phyloP scores from a whole-genome alignment of 2,797 vertebrate species.

The Taenioides sp. region DNA sequence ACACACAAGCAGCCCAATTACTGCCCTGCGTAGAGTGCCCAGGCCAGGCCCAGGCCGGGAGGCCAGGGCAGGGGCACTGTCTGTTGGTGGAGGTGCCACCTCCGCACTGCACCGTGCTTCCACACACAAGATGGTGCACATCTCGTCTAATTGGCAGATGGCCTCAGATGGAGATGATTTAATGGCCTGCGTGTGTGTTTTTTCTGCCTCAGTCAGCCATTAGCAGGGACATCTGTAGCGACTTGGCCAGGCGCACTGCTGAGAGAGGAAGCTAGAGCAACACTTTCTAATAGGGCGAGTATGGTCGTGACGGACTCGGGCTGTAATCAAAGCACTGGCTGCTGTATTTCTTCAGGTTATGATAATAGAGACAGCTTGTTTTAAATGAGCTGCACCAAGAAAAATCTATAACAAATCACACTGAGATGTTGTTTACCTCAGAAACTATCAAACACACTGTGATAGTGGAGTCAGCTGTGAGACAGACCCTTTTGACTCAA shows the following conservation, averaged over 20 bases:
- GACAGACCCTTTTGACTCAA: slow-evolving; percentile 44
- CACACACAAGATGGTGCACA: slow-evolving; percentile 76
- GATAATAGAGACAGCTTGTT: slow-evolving; percentile 57
- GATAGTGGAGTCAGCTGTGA: slow-evolving; percentile 20
- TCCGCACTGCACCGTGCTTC: slow-evolving; percentile 65
- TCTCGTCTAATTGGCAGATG: slow-evolving; percentile 79
- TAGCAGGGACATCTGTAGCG: slow-evolving; percentile 81
- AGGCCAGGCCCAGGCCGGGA: slow-evolving; percentile 66
- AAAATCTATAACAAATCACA: slow-evolving; percentile 26
- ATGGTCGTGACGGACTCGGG: slow-evolving; percentile 54
- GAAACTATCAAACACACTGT: slow-evolving; percentile 37
- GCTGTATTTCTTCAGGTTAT: slow-evolving; percentile 49
- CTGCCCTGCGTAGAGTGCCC: slow-evolving; percentile 42
- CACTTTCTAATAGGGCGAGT: slow-evolving; percentile 67
- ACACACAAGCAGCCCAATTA: slow-evolving; percentile 71
- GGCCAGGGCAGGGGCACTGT: slow-evolving; percentile 52
- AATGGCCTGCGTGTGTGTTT: slow-evolving; percentile 73
- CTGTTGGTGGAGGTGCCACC: slow-evolving; percentile 53
- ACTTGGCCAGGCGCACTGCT: slow-evolving; percentile 71
- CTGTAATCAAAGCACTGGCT: slow-evolving; percentile 67
- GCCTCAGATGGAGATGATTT: slow-evolving; percentile 75
- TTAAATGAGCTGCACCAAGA: slow-evolving; percentile 35
- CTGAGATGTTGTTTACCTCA: slow-evolving; percentile 46
- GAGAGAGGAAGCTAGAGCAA: slow-evolving; percentile 74
- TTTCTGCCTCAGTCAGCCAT: slow-evolving; percentile 76